A percentile compares a stretch with the other conserved stretches of the same genome.
phyloP scores from a whole-genome alignment of 2,888 invertebrate species.

The Eumacrocentrus americanus region DNA sequence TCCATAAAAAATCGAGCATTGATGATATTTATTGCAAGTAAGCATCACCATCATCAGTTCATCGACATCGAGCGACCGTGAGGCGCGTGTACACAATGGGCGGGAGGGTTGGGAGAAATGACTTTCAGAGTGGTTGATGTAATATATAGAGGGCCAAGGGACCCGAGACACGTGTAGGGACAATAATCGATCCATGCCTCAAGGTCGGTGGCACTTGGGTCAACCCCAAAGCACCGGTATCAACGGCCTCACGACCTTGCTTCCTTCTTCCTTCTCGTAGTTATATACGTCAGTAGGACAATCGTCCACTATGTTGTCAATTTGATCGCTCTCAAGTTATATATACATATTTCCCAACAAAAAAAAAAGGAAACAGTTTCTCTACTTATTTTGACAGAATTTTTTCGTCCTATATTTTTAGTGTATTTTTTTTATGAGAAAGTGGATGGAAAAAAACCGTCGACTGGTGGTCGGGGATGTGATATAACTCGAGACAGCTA shows the following conservation, averaged over 20 bases:
- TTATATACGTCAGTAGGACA: conserved; percentile 56
- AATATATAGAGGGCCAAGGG: conserved; percentile 35
- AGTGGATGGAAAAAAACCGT: too few species aligned
- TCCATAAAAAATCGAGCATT: too few species aligned
- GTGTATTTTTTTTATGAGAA: too few species aligned
- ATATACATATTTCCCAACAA: conserved; percentile 11
- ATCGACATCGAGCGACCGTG: conserved; percentile 1
- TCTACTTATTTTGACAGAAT: too few species aligned
- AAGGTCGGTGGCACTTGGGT: conserved; percentile 53
- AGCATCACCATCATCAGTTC: neutral
- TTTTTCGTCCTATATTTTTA: too few species aligned
- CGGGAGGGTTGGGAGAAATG: conserved; percentile 10
- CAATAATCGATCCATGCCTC: conserved; percentile 55
- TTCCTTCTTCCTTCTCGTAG: too few species aligned
- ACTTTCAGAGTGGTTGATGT: conserved; percentile 12
- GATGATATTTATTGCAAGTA: too few species aligned
- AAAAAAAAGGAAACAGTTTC: too few species aligned
- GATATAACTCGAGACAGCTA: conserved; percentile 44
- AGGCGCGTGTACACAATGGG: conserved; percentile 45
- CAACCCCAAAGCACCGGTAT: conserved; percentile 48
- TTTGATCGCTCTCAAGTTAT: too few species aligned
- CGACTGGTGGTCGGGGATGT: too few species aligned
- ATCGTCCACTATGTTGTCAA: too few species aligned
- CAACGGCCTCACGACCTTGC: conserved; percentile 55
- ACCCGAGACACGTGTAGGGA: conserved; percentile 51